A percentile compares a stretch with the other conserved stretches of the same genome.
Evolutionary conservation across 53 echinoderm and acorn worm genomes (phyloP).

Genomic region (Glandiceps talaboti): DNA sequence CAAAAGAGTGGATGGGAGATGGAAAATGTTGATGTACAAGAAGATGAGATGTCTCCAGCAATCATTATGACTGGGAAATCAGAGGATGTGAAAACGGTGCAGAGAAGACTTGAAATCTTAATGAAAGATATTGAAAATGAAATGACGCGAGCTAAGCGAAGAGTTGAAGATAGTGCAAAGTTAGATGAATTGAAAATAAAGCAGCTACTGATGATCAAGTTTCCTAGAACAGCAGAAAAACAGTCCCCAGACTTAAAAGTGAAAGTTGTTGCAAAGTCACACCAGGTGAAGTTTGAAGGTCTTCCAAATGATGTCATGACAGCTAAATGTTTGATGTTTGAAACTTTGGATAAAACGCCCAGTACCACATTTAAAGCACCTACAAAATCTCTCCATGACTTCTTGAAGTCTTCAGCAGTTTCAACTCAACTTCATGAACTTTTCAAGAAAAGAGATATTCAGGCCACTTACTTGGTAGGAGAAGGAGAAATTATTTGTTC

Average conservation of each 20-base stretch:
- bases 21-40: background rate
- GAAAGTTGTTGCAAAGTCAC: background rate
- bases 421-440: conserved; percentile 27
- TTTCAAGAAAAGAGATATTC: conserved; percentile 6
- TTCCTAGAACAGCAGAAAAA: conserved; percentile 10
- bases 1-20: background rate
- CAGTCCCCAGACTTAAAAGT: conserved; percentile 18
- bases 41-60: background rate
- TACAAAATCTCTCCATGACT: background rate
- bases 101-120: background rate
- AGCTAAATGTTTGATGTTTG: background rate
- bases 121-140: conserved; percentile 6
- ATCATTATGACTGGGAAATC: conserved; percentile 14
- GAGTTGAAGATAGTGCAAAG: conserved; percentile 4
- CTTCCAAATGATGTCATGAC: background rate
- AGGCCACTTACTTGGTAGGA: conserved; percentile 14
- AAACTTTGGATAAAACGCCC: background rate
- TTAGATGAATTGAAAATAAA: background rate
- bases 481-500: conserved; percentile 10
- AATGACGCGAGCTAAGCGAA: conserved; percentile 23
- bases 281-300: background rate
- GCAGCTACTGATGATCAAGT: conserved; percentile 15
- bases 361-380: background rate
- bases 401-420: background rate
- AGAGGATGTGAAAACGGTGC: conserved; percentile 4